Evolutionary conservation across 2,888 invertebrate genomes (phyloP).

Genomic region (Heliconius aoede): DNA sequence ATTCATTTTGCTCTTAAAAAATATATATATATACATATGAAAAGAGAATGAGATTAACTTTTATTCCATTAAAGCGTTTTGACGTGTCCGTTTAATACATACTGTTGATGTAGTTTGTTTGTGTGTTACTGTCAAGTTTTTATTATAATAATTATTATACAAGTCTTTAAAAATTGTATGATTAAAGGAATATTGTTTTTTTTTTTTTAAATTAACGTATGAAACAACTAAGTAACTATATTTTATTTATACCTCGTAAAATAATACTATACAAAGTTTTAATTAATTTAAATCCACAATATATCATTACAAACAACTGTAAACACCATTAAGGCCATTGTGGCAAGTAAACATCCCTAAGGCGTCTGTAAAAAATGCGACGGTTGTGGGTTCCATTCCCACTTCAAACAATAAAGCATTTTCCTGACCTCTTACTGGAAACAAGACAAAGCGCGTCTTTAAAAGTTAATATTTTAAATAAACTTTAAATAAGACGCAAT

Average conservation of each 20-base stretch:
- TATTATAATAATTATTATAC: slow-evolving; percentile 2
- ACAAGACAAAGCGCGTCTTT: neutral
- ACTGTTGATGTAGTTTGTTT: neutral
- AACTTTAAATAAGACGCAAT: too few species aligned
- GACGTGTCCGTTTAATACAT: too few species aligned
- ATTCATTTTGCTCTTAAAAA: too few species aligned
- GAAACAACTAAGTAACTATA: slow-evolving; percentile 15
- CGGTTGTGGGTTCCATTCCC: neutral
- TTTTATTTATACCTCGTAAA: slow-evolving; percentile 13
- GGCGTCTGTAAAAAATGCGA: neutral
- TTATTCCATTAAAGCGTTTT: too few species aligned
- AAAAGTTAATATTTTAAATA: too few species aligned
- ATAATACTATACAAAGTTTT: slow-evolving; percentile 17
- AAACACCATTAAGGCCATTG: neutral
- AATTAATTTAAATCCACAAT: slow-evolving; percentile 7
- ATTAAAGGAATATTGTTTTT: slow-evolving; percentile 13
- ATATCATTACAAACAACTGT: neutral
- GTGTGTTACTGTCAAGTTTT: too few species aligned
- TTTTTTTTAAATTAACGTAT: neutral
- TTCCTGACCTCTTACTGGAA: neutral
- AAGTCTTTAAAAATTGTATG: slow-evolving; percentile 17
- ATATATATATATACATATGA: neutral
- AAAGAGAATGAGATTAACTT: too few species aligned
- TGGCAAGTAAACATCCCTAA: too few species aligned
- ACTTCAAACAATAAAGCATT: neutral